Conservation (phyloP, 2,888 invertebrate species). For the Zele albiditarsus region DNA sequence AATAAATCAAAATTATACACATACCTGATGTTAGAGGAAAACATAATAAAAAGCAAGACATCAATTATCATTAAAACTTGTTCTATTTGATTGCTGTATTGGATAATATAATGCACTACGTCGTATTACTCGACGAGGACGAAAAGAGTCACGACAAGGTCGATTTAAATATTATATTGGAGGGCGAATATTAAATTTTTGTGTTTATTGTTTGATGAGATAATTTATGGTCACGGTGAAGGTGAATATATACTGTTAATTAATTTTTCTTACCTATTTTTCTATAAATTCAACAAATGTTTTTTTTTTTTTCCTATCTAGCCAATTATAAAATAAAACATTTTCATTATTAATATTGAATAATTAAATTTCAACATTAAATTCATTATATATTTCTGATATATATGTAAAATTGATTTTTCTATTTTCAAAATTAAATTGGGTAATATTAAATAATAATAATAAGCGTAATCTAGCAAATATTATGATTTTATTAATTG, state of each 20-base stretch:
- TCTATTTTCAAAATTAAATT: too few species aligned
- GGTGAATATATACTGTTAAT: background rate
- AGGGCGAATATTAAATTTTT: background rate
- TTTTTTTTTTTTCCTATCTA: background rate
- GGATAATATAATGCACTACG: background rate
- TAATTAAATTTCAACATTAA: background rate
- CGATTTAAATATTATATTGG: background rate
- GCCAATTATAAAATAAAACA: background rate
- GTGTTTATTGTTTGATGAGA: background rate
- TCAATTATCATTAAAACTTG: background rate
- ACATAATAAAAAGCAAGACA: background rate
- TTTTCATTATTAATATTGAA: background rate
- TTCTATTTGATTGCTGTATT: background rate
- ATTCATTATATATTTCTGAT: too few species aligned
- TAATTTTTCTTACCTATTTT: background rate
- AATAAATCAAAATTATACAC: background rate
- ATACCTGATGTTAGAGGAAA: background rate
- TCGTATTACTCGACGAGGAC: background rate
- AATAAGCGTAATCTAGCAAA: background rate
- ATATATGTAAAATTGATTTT: too few species aligned
- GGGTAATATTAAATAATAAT: background rate
- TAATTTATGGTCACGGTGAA: background rate
- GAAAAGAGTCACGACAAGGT: background rate
- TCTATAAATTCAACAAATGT: background rate
- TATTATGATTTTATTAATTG: background rate